These are phyloP conservation scores for Dicyrtoma fusca DNA, from an alignment of 2,888 invertebrate species.

Conservation along the genomic window DNA sequence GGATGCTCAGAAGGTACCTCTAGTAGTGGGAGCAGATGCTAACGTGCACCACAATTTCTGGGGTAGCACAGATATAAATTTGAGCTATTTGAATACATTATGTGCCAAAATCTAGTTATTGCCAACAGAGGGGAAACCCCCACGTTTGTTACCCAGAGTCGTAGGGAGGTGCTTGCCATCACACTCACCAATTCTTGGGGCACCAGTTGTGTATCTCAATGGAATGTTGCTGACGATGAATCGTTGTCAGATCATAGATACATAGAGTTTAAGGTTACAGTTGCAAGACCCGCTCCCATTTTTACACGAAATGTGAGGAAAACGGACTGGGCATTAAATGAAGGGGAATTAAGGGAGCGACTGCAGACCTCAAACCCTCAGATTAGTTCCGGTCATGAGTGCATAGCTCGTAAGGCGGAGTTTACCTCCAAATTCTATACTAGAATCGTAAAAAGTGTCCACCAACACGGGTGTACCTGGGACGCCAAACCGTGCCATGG, in stretches of 20 bases:
- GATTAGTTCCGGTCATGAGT: too few relatives aligned
- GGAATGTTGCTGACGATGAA: not conserved
- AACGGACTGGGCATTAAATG: conserved; percentile 5
- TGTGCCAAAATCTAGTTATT: not conserved
- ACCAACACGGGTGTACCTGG: too few relatives aligned
- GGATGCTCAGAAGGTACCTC: conserved; percentile 1
- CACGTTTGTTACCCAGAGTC: too few relatives aligned
- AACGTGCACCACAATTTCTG: conserved; percentile 43
- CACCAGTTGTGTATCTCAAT: too few relatives aligned
- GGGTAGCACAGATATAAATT: conserved; percentile 38
- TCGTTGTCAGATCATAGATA: conserved; percentile 4
- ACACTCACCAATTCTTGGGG: too few relatives aligned
- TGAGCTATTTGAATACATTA: conserved; percentile 30
- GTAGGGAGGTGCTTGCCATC: too few relatives aligned
- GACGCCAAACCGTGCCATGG: too few relatives aligned
- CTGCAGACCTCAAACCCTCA: not conserved
- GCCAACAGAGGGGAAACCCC: too few relatives aligned
- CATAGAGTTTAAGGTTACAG: not conserved
- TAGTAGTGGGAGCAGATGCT: conserved; percentile 40
- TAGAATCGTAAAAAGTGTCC: too few relatives aligned
- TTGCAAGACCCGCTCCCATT: not conserved
- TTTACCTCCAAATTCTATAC: too few relatives aligned
- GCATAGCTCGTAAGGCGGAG: too few relatives aligned
- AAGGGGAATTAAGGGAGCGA: too few relatives aligned
- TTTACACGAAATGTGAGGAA: not conserved